Percentiles rank a stretch among this genome's conserved stretches.
These are phyloP conservation scores for Odontesthes bonariensis DNA, from an alignment of 2,113 vertebrate species.

Conservation along the genomic window DNA sequence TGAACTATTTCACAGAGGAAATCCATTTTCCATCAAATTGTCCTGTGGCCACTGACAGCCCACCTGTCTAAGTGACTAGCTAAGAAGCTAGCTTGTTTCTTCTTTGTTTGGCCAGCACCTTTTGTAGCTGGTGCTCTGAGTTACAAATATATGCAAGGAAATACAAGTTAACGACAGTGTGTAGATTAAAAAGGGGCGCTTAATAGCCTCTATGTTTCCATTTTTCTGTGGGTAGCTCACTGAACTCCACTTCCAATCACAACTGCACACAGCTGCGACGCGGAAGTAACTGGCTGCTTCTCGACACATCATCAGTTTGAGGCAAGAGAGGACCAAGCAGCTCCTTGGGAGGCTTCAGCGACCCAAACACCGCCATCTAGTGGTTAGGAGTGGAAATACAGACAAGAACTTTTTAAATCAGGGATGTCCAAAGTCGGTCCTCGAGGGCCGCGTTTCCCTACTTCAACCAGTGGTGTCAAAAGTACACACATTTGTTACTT, in stretches of 20 bases:
- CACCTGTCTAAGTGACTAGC: slow-evolving; percentile 23
- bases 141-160: neutral
- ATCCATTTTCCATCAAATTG: slow-evolving; percentile 71
- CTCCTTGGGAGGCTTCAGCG: neutral
- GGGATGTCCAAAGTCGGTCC: too few species aligned
- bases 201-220: slow-evolving; percentile 1
- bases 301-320: slow-evolving; percentile 80
- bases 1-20: slow-evolving; percentile 70
- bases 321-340: slow-evolving; percentile 15
- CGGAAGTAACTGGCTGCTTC: slow-evolving; percentile 70
- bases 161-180: neutral
- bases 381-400: slow-evolving; percentile 36
- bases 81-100: slow-evolving; percentile 24
- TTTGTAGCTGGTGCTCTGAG: neutral
- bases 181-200: neutral
- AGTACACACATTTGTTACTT: too few species aligned
- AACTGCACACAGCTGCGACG: slow-evolving; percentile 67
- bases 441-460: too few species aligned
- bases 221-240: slow-evolving; percentile 2
- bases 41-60: slow-evolving; percentile 16
- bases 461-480: too few species aligned
- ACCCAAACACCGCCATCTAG: slow-evolving; percentile 36
- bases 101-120: neutral
- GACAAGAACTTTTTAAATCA: too few species aligned
- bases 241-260: slow-evolving; percentile 69